Percentiles rank a stretch among this genome's conserved stretches.
These are phyloP conservation scores for Periophthalmus magnuspinnatus DNA, from an alignment of 2,797 vertebrate genomes.

Conservation along the genomic window DNA sequence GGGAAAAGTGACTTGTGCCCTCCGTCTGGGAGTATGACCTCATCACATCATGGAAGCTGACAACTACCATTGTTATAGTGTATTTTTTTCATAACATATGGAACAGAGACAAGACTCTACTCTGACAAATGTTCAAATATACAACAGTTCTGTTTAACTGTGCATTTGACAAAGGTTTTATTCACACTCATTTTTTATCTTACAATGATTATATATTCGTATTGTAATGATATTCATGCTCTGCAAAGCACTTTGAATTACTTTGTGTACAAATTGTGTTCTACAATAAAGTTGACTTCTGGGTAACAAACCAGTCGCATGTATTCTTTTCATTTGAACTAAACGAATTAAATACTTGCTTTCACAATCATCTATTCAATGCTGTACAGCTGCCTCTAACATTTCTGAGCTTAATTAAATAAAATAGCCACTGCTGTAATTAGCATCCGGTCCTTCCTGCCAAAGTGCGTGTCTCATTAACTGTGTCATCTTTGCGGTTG, in stretches of 20 bases:
- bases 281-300: background rate
- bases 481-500: conserved; percentile 3
- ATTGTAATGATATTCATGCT: no score
- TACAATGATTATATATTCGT: no score
- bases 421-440: conserved; percentile 40
- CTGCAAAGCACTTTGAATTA: background rate
- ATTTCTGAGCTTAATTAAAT: conserved; percentile 33
- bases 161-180: no score
- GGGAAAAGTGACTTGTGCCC: no score
- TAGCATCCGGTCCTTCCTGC: conserved; percentile 13
- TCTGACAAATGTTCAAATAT: no score
- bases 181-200: no score
- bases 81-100: no score
- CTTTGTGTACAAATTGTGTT: background rate
- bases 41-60: no score
- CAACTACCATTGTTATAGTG: no score
- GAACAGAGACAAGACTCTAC: no score
- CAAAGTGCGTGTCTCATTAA: conserved; percentile 16
- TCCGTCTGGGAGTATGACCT: no score
- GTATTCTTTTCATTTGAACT: background rate
- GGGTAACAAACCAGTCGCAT: background rate
- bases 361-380: conserved; percentile 10
- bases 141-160: no score
- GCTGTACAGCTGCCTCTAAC: conserved; percentile 15
- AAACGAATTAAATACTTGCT: background rate